Conservation (phyloP, 2,888 invertebrate species). For the Colletes collaris region DNA sequence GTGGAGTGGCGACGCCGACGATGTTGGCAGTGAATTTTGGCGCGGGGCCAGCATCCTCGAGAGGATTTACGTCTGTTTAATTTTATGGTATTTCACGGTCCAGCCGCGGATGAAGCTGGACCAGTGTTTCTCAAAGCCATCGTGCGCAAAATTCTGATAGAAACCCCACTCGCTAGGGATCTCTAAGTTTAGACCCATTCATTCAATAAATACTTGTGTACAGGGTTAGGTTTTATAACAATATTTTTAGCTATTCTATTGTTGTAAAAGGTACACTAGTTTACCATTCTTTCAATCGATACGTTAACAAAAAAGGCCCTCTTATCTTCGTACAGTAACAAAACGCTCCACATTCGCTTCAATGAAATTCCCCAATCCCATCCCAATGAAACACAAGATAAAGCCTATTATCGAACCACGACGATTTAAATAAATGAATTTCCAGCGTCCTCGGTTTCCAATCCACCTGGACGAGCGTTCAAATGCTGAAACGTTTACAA, state of each 20-base stretch:
- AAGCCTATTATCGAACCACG: no score
- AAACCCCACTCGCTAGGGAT: background rate
- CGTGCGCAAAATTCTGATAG: background rate
- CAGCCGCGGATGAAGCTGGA: slow-evolving; percentile 49
- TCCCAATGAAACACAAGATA: no score
- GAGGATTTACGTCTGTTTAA: slow-evolving; percentile 72
- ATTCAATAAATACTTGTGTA: no score
- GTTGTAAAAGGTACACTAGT: no score
- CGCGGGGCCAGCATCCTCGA: slow-evolving; percentile 57
- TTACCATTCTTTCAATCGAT: no score
- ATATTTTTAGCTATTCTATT: no score
- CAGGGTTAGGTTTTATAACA: no score
- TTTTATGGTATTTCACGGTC: slow-evolving; percentile 71
- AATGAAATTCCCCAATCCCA: no score
- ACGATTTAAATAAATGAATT: background rate
- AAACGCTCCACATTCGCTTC: no score
- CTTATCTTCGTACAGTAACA: no score
- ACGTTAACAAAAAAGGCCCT: no score
- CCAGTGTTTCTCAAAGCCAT: slow-evolving; percentile 47
- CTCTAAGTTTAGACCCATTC: no score
- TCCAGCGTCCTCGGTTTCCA: background rate
- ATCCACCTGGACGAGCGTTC: background rate
- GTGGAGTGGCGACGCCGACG: slow-evolving; percentile 56
- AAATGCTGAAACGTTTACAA: background rate
- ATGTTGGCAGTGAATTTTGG: slow-evolving; percentile 67